phyloP scores from a whole-genome alignment of 2,113 vertebrate genomes.

The Corapipo altera region DNA sequence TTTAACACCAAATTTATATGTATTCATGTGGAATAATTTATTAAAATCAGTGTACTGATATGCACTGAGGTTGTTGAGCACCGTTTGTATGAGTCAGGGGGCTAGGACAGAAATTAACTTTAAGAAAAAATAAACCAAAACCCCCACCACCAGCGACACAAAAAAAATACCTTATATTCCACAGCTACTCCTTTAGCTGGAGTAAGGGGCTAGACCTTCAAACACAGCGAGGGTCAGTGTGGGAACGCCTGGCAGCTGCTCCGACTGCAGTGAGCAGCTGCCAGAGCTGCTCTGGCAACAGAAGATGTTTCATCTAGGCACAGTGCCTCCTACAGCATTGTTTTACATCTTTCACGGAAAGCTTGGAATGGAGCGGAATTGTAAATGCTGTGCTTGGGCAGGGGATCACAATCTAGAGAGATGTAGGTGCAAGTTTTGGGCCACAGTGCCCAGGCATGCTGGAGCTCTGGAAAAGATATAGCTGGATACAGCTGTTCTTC shows the following conservation, averaged over 20 bases:
- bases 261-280: neutral
- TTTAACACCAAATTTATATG: neutral
- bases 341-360: neutral
- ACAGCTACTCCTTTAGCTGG: neutral
- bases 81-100: accelerated
- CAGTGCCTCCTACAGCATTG: neutral
- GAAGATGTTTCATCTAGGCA: neutral
- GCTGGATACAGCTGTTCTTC: neutral
- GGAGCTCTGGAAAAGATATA: neutral
- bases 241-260: neutral
- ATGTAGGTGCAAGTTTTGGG: neutral
- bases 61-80: neutral
- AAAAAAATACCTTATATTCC: neutral
- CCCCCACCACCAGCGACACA: neutral
- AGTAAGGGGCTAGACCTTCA: neutral
- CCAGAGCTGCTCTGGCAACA: neutral
- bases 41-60: neutral
- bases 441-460: neutral
- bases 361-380: neutral
- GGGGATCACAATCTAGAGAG: neutral
- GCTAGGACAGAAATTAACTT: neutral
- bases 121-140: neutral
- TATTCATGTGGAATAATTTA: neutral
- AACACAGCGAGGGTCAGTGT: neutral
- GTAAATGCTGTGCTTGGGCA: neutral